Evolutionary conservation across 2,888 invertebrate species (phyloP), one percentile per base, ranked within the genome.

Genomic region (Tetranychus truncatus): DNA sequence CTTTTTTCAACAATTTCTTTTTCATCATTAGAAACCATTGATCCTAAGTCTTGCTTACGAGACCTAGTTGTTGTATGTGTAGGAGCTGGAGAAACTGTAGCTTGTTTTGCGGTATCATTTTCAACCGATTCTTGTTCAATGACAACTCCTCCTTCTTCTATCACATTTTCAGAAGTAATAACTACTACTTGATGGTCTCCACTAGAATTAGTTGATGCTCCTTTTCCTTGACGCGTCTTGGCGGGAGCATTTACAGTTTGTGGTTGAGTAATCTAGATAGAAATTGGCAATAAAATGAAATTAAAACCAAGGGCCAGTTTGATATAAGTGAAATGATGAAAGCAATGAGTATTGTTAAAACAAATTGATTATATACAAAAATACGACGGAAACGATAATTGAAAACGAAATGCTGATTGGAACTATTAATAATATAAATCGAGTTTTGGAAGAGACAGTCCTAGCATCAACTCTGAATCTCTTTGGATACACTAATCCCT

Each of bases 31-130:
- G 74, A 55, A 55, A 55, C 55, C 55, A 55, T 55, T 9, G 55
- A 55, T 55, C 55, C 55, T 18, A 75, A 75, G 34, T 75, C 75
- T 45, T 75, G 77, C 20, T 74, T 74, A 24, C 77, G 74, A 21
- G 74, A 45, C 45, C 77, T 65, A 21, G 75, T 67, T 21, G 18
- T 21, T 45, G 34, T 34, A 34, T 71, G 66, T 3, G 69, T 66
- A 9, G 45, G 45, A 46, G 24, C 24, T 66, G 75, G 18, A 21
- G 76, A 15, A 45, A 15, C 65, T 44, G 24, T 21, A 24, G n/a
- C 15, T 74, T n/a, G 69, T 69, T 44, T 15, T 45, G 18, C 34
- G 5, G 34, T 15, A 73, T 72, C 71, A 21, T 74, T 45, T 24
- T 74, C 44, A 73, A 34, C 34, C 5, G 73, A 18, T 20, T 21